Evolutionary conservation across 1,140 invertebrate genomes (phyloP), one percentile per base, ranked within the genome.

Genomic region (Drosophila insularis): DNA sequence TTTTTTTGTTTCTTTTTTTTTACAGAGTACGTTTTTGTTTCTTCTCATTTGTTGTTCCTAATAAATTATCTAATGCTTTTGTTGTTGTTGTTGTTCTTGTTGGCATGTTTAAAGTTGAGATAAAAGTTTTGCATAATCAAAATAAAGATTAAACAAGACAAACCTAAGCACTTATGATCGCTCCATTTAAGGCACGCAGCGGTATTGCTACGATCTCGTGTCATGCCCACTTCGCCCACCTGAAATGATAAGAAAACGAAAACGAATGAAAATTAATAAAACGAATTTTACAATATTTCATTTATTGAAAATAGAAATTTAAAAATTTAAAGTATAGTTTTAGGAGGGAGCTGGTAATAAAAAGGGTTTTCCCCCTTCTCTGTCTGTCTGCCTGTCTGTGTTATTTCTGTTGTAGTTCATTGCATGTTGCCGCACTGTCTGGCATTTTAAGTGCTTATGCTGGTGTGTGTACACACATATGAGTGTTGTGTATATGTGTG

Each of bases 161-260:
- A 91, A 91, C 90, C 90, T 91, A 91, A 85, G 68, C 90, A 91
- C 82, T 90, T 87, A 72, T 86, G 87, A 69, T 90, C 81, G 71
- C 68, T 89, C 84, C 84, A 89, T 64, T 89, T 89, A 68, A 89
- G 84, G 66, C 84, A 89, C 50, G 84, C 84, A 21, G 85, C 84
- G 50, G 80, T 58, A 69, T 89, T 89, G 70, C 79, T 87, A 17
- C 66, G 82, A 87, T 87, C 81, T 62, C 68, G 65, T 0, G 71
- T 32, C 63, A 86, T 78, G 74, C 78, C 86, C 63, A 80, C 80
- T 63, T 87, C 82, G 71, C 85, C 85, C 43, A 91, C 81, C 89
- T 90, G 81, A 0, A 85, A 90, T 43, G 11, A 63, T 1, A 40
- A 19, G 46, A 54, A 11, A 17, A 32, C 1, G 19, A 27, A 50